These are phyloP conservation scores for Pangasius larnaudii DNA, from an alignment of 2,797 vertebrate genomes.

Conservation along the genomic window DNA sequence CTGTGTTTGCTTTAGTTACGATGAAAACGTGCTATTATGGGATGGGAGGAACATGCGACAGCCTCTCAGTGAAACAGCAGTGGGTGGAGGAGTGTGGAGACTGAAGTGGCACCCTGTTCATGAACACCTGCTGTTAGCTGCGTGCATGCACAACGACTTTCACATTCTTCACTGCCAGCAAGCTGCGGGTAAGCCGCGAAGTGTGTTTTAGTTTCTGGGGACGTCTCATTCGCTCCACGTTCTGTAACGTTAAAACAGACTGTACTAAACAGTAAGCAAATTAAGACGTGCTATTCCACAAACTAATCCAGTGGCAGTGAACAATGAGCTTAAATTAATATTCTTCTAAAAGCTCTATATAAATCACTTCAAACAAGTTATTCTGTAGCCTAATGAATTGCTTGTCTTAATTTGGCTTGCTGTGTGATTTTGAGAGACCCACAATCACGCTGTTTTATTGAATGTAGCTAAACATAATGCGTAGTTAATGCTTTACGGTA, in stretches of 20 bases:
- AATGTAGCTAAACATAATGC: too few relatives aligned
- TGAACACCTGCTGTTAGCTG: conserved; percentile 86
- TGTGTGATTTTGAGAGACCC: background rate
- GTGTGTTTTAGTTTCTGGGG: background rate
- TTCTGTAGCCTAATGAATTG: background rate
- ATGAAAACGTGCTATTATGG: conserved; percentile 92
- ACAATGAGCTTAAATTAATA: background rate
- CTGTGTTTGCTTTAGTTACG: conserved; percentile 79
- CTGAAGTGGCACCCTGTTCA: conserved; percentile 91
- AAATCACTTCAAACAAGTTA: background rate
- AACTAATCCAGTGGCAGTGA: background rate
- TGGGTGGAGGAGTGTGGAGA: conserved; percentile 92
- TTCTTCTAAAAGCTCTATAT: background rate
- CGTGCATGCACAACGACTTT: conserved; percentile 93
- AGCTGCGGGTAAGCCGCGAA: conserved; percentile 68
- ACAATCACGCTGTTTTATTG: background rate
- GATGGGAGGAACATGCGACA: conserved; percentile 88
- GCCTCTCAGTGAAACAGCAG: conserved; percentile 78
- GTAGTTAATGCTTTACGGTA: background rate
- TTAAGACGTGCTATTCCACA: background rate
- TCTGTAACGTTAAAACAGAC: background rate
- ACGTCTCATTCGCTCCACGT: background rate
- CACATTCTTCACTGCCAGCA: conserved; percentile 85
- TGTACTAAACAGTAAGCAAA: background rate
- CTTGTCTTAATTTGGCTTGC: background rate